phyloP scores from a whole-genome alignment of 37 sponge, comb jelly and placozoan species.

The Theonella swinhoei region DNA sequence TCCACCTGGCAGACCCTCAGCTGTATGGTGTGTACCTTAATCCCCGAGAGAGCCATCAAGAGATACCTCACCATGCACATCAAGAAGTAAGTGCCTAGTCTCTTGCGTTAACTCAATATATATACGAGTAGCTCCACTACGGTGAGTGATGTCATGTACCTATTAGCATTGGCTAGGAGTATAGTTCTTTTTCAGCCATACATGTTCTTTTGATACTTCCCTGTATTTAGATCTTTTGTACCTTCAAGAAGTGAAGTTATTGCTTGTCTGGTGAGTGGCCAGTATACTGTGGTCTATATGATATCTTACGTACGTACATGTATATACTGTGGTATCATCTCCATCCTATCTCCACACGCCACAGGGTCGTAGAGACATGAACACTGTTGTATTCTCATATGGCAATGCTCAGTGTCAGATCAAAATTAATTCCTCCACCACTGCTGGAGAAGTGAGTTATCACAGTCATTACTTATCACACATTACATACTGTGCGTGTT shows the following conservation, averaged over 20 bases:
- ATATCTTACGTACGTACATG: no score
- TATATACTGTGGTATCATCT: no score
- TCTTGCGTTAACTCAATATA: no score
- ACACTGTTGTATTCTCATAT: constrained; percentile 70
- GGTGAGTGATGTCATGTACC: no score
- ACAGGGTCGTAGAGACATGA: constrained; percentile 74
- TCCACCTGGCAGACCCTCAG: constrained; percentile 88
- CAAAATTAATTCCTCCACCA: constrained; percentile 78
- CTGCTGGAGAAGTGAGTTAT: constrained; percentile 79
- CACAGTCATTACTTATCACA: no score
- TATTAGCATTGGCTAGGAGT: no score
- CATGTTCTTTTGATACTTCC: no score
- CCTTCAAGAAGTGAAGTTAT: constrained; percentile 85
- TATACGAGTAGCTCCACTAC: no score
- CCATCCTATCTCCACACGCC: no score
- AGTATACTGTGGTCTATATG: no score
- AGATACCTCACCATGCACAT: constrained; percentile 85
- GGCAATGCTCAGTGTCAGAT: constrained; percentile 83
- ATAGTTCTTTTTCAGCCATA: no score
- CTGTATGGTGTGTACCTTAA: constrained; percentile 84
- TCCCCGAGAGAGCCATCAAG: constrained; percentile 85
- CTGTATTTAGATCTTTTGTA: constrained; percentile 43
- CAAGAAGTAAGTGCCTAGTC: constrained; percentile 75
- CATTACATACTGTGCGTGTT: no score
- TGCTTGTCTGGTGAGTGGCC: constrained; percentile 70